phyloP scores from a whole-genome alignment of 2,888 invertebrate genomes.

The Ophioninae sp. region DNA sequence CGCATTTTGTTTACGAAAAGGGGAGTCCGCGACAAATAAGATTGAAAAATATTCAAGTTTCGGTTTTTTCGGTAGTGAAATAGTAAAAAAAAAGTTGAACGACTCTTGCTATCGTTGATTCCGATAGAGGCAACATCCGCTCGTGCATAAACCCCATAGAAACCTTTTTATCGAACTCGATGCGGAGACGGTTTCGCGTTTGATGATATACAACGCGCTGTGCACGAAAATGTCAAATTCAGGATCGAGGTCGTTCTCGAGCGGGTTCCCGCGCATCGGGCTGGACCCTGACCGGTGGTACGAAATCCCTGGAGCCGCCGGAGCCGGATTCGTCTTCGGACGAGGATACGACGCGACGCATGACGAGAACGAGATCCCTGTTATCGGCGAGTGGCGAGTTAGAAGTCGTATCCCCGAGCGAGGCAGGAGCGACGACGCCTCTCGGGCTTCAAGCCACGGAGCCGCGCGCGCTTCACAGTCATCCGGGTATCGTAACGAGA shows the following conservation, averaged over 20 bases:
- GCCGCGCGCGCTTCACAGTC: slow-evolving; percentile 7
- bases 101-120: too few relatives aligned
- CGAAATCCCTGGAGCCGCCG: slow-evolving; percentile 59
- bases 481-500: slow-evolving; percentile 12
- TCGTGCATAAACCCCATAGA: too few relatives aligned
- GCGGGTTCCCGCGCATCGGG: slow-evolving; percentile 65
- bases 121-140: too few relatives aligned
- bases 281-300: slow-evolving; percentile 68
- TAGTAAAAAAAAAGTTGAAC: too few relatives aligned
- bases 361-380: slow-evolving; percentile 60
- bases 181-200: too few relatives aligned
- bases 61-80: too few relatives aligned
- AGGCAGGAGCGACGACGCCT: slow-evolving; percentile 44
- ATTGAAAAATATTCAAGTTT: too few relatives aligned
- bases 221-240: not conserved
- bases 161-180: too few relatives aligned
- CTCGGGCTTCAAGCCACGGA: slow-evolving; percentile 6
- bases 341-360: slow-evolving; percentile 66
- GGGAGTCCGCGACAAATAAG: too few relatives aligned
- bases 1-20: too few relatives aligned
- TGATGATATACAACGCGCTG: too few relatives aligned
- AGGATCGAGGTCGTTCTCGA: slow-evolving; percentile 72
- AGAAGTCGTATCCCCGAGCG: slow-evolving; percentile 28
- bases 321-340: slow-evolving; percentile 75
- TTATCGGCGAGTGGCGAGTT: slow-evolving; percentile 55